A percentile compares a stretch with the other conserved stretches of the same genome.
Conservation (phyloP, 2,797 vertebrate species). For the Nasua narica region DNA sequence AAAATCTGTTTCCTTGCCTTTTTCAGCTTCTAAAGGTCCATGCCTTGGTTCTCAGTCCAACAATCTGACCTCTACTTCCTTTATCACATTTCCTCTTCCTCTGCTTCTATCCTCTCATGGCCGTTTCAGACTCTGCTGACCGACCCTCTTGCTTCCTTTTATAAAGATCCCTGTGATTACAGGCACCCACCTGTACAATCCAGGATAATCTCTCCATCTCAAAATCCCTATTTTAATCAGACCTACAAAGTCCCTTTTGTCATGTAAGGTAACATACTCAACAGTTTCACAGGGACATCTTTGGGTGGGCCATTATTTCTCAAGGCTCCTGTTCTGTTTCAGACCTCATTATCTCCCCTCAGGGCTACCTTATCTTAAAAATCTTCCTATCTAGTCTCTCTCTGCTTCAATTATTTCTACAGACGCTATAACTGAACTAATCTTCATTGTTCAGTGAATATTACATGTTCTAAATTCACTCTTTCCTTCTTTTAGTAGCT, state of each 20-base stretch:
- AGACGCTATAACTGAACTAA: constrained; percentile 32
- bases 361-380: neutral
- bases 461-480: neutral
- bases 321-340: constrained; percentile 1
- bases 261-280: neutral
- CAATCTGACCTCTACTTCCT: neutral
- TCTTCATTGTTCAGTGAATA: neutral
- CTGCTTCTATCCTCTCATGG: neutral
- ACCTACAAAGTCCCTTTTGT: neutral
- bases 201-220: neutral
- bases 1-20: neutral
- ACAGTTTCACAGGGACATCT: neutral
- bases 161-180: neutral
- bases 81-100: neutral
- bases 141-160: neutral
- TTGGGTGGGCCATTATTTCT: neutral
- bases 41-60: neutral
- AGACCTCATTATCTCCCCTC: neutral
- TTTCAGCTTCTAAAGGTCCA: neutral
- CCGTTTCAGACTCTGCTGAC: neutral
- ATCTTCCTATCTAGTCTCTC: neutral
- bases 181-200: neutral
- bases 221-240: neutral
- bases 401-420: neutral
- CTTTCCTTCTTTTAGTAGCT: neutral